phyloP scores from a whole-genome alignment of 1,140 invertebrate species.

The Coptotermes formosanus region DNA sequence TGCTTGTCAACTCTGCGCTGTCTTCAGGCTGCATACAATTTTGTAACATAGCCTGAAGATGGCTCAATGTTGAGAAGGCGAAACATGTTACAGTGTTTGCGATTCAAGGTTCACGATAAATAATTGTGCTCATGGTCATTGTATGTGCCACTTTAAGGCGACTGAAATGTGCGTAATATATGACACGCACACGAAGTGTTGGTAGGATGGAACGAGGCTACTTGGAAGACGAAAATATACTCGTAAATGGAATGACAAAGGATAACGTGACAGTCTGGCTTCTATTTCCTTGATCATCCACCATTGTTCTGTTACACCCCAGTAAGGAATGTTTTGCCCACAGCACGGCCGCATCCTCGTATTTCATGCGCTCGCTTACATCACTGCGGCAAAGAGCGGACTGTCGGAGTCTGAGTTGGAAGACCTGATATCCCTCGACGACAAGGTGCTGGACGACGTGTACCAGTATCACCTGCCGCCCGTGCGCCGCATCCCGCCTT shows the following conservation, averaged over 20 bases:
- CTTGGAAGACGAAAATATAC: background rate
- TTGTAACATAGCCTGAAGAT: too few relatives aligned
- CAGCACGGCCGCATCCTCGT: conserved; percentile 88
- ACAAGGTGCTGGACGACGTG: conserved; percentile 94
- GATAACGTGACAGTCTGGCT: background rate
- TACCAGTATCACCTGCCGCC: conserved; percentile 98
- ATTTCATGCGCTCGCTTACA: conserved; percentile 91
- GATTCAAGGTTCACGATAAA: too few relatives aligned
- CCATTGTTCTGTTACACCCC: background rate
- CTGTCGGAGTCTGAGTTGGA: conserved; percentile 91
- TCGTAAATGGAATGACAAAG: background rate
- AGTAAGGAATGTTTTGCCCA: background rate
- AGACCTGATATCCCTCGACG: conserved; percentile 91
- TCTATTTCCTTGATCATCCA: background rate
- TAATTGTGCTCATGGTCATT: too few relatives aligned
- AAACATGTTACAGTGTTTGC: too few relatives aligned
- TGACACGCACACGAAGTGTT: background rate
- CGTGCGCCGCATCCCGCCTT: conserved; percentile 88
- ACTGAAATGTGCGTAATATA: too few relatives aligned
- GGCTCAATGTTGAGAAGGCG: too few relatives aligned
- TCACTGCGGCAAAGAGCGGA: conserved; percentile 90
- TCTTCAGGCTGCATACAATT: too few relatives aligned
- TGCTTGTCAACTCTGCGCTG: too few relatives aligned
- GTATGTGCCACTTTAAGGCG: too few relatives aligned
- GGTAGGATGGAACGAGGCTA: background rate